These are phyloP conservation scores for Oegoconia quadripuncta DNA, from an alignment of 2,888 invertebrate genomes.

Conservation along the genomic window DNA sequence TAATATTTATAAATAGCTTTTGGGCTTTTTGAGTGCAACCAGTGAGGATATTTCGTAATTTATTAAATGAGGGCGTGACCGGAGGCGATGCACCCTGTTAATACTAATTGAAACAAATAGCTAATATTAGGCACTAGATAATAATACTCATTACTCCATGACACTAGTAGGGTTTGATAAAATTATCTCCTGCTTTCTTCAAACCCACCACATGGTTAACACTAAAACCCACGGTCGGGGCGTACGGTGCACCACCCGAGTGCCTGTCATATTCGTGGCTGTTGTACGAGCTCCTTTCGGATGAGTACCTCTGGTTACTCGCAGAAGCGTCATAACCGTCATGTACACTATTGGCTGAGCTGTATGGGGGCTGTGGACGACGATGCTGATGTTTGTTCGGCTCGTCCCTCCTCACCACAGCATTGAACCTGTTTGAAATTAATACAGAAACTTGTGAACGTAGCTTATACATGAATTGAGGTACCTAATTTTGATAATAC, in stretches of 20 bases:
- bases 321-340: slow-evolving; percentile 23
- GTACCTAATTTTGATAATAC: too few species aligned
- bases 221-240: slow-evolving; percentile 42
- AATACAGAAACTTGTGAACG: not conserved
- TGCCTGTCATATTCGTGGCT: slow-evolving; percentile 12
- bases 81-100: too few species aligned
- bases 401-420: slow-evolving; percentile 54
- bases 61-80: too few species aligned
- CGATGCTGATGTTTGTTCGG: slow-evolving; percentile 40
- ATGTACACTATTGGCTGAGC: slow-evolving; percentile 22
- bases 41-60: too few species aligned
- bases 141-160: not conserved
- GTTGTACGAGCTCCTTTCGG: slow-evolving; percentile 14
- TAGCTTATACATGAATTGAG: too few species aligned
- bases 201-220: slow-evolving; percentile 37
- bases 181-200: slow-evolving; percentile 12
- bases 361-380: slow-evolving; percentile 25
- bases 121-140: not conserved
- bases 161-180: slow-evolving; percentile 9
- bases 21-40: too few species aligned
- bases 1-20: too few species aligned
- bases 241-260: slow-evolving; percentile 21
- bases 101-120: too few species aligned
- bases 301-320: slow-evolving; percentile 20
- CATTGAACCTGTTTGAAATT: slow-evolving; percentile 52